phyloP scores from a whole-genome alignment of 1,140 invertebrate species.

The Eufriesea mexicana region DNA sequence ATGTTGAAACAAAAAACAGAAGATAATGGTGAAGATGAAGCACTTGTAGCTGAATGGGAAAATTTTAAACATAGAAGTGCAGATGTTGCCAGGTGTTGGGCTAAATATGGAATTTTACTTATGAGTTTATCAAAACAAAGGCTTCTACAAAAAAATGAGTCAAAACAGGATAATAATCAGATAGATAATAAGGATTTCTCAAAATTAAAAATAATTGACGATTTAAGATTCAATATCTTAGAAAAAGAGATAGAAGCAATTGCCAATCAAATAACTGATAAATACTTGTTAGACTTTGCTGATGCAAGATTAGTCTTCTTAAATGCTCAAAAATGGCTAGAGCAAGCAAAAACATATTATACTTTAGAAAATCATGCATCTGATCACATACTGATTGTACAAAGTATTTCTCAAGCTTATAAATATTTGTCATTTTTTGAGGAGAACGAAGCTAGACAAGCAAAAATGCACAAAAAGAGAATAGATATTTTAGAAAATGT shows the following conservation, averaged over 20 bases:
- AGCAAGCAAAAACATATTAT: slow-evolving; percentile 92
- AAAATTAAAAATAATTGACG: slow-evolving; percentile 75
- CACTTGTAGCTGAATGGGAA: slow-evolving; percentile 86
- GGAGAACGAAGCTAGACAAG: slow-evolving; percentile 89
- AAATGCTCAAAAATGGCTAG: slow-evolving; percentile 89
- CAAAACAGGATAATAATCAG: slow-evolving; percentile 82
- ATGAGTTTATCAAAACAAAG: slow-evolving; percentile 88
- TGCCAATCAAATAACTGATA: slow-evolving; percentile 85
- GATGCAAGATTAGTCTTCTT: slow-evolving; percentile 92
- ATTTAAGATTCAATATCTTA: slow-evolving; percentile 84
- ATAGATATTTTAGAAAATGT: slow-evolving; percentile 91
- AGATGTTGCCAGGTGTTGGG: slow-evolving; percentile 94
- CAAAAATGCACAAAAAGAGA: slow-evolving; percentile 95
- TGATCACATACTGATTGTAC: slow-evolving; percentile 92
- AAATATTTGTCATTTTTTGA: slow-evolving; percentile 93
- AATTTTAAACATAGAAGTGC: slow-evolving; percentile 89
- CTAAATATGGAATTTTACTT: slow-evolving; percentile 92
- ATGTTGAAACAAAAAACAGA: slow-evolving; percentile 78
- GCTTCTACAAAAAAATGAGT: slow-evolving; percentile 84
- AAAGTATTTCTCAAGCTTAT: slow-evolving; percentile 92
- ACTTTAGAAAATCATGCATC: slow-evolving; percentile 92
- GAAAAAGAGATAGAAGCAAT: slow-evolving; percentile 82
- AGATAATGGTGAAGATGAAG: slow-evolving; percentile 84
- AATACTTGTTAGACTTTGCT: slow-evolving; percentile 89
- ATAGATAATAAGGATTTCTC: slow-evolving; percentile 68